Conservation (phyloP, 2,113 vertebrate species). For the Anhinga anhinga region DNA sequence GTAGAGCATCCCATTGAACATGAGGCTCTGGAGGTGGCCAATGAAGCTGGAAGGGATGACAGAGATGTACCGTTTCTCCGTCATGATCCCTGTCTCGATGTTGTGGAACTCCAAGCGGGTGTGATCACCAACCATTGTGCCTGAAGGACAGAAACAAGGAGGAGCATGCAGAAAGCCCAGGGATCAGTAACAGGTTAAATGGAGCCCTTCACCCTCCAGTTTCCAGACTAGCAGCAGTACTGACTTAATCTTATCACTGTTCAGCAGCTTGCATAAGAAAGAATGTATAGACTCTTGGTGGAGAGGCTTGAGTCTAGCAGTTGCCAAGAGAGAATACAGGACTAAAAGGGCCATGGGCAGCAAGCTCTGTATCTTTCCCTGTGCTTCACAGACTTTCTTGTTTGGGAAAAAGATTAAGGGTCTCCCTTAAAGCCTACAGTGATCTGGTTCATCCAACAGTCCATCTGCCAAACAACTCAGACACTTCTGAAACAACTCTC, state of each 20-base stretch:
- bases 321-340: background rate
- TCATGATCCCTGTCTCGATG: slow-evolving; percentile 98
- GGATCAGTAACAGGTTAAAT: background rate
- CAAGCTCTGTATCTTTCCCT: background rate
- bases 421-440: background rate
- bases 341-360: background rate
- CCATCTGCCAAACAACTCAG: background rate
- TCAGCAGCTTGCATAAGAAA: background rate
- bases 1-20: slow-evolving; percentile 95
- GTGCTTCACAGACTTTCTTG: background rate
- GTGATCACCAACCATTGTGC: slow-evolving; percentile 97
- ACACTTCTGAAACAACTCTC: background rate
- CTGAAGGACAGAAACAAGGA: slow-evolving; percentile 68
- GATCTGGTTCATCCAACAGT: background rate
- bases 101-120: slow-evolving; percentile 99
- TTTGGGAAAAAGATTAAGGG: rapidly evolving
- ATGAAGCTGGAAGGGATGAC: slow-evolving; percentile 97
- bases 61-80: slow-evolving; percentile 92
- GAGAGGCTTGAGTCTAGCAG: background rate
- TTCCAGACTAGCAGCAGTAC: background rate
- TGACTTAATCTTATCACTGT: background rate
- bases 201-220: background rate
- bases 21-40: slow-evolving; percentile 95
- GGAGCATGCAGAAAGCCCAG: background rate
- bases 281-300: background rate